Percentiles rank a stretch among this genome's conserved stretches.
Evolutionary conservation across 2,888 invertebrate species (phyloP).

Genomic region (Conops quadrifasciatus): DNA sequence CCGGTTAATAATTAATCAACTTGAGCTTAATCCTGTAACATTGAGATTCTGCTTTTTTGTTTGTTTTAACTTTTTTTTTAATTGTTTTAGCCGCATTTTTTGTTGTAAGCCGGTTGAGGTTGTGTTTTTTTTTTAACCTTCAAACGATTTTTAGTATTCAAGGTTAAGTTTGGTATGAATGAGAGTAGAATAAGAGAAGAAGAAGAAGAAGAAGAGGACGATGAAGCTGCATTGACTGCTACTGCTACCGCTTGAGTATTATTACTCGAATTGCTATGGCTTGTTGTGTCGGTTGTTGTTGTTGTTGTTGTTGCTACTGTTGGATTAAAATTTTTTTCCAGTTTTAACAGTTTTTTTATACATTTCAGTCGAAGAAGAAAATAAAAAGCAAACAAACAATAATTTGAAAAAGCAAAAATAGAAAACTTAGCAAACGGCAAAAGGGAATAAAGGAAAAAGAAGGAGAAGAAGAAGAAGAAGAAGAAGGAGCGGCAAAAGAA

Average conservation of each 20-base stretch:
- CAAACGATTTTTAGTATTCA: neutral
- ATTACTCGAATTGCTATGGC: no score
- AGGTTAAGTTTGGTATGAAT: constrained; percentile 7
- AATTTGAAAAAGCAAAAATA: no score
- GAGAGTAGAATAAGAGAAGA: neutral
- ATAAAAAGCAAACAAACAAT: no score
- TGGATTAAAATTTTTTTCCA: no score
- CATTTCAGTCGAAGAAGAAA: no score
- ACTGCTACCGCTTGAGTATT: no score
- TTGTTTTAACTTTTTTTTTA: neutral
- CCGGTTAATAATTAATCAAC: constrained; percentile 21
- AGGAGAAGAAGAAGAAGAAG: neutral
- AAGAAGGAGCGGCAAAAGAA: neutral
- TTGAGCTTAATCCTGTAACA: neutral
- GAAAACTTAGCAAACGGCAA: neutral
- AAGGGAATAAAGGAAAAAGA: neutral
- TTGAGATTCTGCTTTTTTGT: neutral
- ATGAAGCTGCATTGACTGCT: neutral
- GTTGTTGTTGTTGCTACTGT: no score
- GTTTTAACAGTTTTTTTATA: no score
- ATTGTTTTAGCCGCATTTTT: constrained; percentile 5
- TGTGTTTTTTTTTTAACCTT: neutral
- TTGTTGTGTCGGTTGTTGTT: constrained; percentile 1
- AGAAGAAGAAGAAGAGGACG: neutral
- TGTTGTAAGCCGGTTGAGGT: neutral